Evolutionary conservation across 2,888 invertebrate genomes (phyloP), one percentile per base, ranked within the genome.

Genomic region (Ophion ventricosus): DNA sequence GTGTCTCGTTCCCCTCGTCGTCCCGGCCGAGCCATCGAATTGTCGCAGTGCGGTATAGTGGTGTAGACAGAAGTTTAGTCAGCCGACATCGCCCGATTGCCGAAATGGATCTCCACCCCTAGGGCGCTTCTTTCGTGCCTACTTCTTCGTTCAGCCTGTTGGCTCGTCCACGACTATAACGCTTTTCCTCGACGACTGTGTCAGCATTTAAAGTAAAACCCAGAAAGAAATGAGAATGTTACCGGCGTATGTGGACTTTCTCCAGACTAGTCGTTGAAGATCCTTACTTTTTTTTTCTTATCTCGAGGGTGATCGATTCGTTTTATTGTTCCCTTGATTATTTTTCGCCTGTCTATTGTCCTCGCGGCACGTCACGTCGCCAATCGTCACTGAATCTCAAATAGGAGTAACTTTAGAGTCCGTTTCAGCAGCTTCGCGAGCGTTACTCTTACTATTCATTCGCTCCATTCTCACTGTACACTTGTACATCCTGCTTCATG

Each of bases 41-140:
- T 92, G 92, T 92, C 92, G 92, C 92, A 92, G 90, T 92, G 92
- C 92, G 92, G 92, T 92, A 49, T 49, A 90, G 88, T 84, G 85
- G 87, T 89, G 87, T 91, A 91, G 90, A 88, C 86, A 88, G 87
- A 89, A 88, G 86, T 90, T 88, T 88, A 87, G 89, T 88, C 88
- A 88, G 87, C 75, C 88, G 25, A 78, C 80, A 73, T 84, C 87
- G 80, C 84, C 85, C 85, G 67, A 57, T 67, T 67, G 67, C 64
- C 76, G 80, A 85, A 85, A 85, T 76, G 84, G 79, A 85, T 87
- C 89, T 88, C 80, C 84, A 66, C 83, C 49, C 43, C 49, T 17
- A 49, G 14, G 14, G 26, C 59, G 67, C 76, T 66, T 73, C 86
- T 70, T 43, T 66, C 81, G 23, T 56, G 73, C 78, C 79, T 80